Evolutionary conservation across 1,140 invertebrate species (phyloP), one percentile per base, ranked within the genome.

Genomic region (Homalodisca vitripennis): DNA sequence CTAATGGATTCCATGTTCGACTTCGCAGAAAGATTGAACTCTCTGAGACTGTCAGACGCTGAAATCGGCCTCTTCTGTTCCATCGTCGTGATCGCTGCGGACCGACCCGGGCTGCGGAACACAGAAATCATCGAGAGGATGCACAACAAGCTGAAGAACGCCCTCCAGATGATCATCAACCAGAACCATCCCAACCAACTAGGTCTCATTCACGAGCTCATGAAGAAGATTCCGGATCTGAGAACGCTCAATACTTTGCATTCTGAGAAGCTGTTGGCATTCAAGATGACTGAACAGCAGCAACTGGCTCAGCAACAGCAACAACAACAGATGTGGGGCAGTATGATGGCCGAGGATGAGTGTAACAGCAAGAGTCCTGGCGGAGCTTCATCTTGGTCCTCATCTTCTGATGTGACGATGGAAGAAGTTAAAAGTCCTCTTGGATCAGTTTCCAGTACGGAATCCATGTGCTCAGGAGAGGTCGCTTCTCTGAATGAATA

Each of bases 1-100:
- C 87, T 99, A 30, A 92, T 98, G 80, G 94, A 98, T 77, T 97
- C 93, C 70, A 98, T 98, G 83, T 97, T 98, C 79, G 97, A 98
- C 76, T 97, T 99, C 80, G 94, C 95, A 47, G 95, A 97, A 77
- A 86, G 94, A 72, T 90, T 98, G 79, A 97, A 98, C 78, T 87
- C 88, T 6, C 86, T 98, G 77, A 87, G 91, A 76, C 82, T 99
- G 64, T 91, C 91, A 13, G 97, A 98, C 78, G 90, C 92, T 31
- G 95, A 98, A 79, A 87, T 98, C 67, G 95, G 94, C 30, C 83
- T 99, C 0, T 97, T 98, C 82, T 97, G 93, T 82, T 93, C 95
- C 67, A 91, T 98, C 55, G 94, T 98, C 0, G 88, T 99, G 69
- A 95, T 99, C 73, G 92, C 95, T 26, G 87, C 94, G 87, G 87